Evolutionary conservation across 2,113 vertebrate genomes (phyloP).

Genomic region (Microtus pennsylvanicus): DNA sequence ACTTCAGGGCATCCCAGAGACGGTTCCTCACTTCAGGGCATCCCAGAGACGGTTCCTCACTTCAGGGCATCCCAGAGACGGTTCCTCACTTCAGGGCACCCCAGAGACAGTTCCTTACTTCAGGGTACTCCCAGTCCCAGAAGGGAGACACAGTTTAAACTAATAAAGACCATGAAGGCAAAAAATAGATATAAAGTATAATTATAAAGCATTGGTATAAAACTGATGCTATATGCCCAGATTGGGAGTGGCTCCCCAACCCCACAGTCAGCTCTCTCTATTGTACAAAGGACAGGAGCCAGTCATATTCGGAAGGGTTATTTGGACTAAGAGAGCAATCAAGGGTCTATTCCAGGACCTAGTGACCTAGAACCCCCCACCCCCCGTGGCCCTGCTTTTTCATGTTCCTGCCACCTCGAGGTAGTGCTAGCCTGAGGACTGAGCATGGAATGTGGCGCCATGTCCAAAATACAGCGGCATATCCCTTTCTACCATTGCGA

Average conservation of each 20-base stretch:
- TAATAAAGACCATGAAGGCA: neutral
- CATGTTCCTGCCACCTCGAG: neutral
- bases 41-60: accelerated
- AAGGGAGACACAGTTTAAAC: neutral
- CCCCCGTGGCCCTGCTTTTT: too few relatives aligned
- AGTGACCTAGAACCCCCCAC: neutral
- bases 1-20: neutral
- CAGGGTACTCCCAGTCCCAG: neutral
- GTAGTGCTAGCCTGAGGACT: neutral
- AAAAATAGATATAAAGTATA: neutral
- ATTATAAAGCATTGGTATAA: neutral
- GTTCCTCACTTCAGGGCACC: neutral
- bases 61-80: accelerated
- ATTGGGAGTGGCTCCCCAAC: neutral
- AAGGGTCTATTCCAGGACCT: neutral
- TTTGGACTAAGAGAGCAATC: neutral
- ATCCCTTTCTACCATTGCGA: neutral
- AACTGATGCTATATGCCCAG: neutral
- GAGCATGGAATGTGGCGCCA: too few relatives aligned
- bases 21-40: accelerated
- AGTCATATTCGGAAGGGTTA: neutral
- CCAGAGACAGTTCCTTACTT: too few relatives aligned
- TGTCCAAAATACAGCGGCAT: too few relatives aligned
- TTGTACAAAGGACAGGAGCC: neutral
- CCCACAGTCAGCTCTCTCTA: neutral